Percentiles rank a stretch among this genome's conserved stretches.
phyloP scores from a whole-genome alignment of 2,888 invertebrate genomes.

The Serrognathus titanus region DNA sequence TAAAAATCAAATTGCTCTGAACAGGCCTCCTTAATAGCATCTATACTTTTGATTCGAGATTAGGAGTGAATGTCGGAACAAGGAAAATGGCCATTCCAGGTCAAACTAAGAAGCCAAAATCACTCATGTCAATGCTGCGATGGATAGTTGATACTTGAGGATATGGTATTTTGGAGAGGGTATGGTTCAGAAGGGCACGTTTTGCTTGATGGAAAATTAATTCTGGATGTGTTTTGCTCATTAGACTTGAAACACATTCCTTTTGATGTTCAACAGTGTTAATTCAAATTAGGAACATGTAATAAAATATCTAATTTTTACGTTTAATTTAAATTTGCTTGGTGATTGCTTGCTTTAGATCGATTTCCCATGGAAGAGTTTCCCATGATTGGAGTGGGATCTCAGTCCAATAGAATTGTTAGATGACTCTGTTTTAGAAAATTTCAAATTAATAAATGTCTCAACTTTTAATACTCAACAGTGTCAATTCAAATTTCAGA shows the following conservation, averaged over 20 bases:
- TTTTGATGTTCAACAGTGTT: slow-evolving; percentile 35
- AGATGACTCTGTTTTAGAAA: slow-evolving; percentile 19
- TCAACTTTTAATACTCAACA: no score
- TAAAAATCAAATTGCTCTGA: no score
- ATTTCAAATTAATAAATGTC: slow-evolving; percentile 31
- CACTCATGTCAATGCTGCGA: slow-evolving; percentile 25
- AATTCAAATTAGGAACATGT: slow-evolving; percentile 38
- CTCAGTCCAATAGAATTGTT: slow-evolving; percentile 22
- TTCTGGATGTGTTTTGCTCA: slow-evolving; percentile 27
- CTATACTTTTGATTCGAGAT: slow-evolving; percentile 33
- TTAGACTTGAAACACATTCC: slow-evolving; percentile 31
- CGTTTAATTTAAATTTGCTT: slow-evolving; percentile 1
- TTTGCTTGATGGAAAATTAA: slow-evolving; percentile 32
- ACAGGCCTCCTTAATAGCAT: no score
- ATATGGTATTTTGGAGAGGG: slow-evolving; percentile 37
- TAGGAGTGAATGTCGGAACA: slow-evolving; percentile 32
- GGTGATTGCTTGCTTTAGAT: slow-evolving; percentile 27
- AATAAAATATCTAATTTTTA: slow-evolving; percentile 18
- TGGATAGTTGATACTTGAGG: slow-evolving; percentile 23
- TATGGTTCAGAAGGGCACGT: slow-evolving; percentile 33
- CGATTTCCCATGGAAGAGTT: slow-evolving; percentile 37
- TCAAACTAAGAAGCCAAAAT: slow-evolving; percentile 33
- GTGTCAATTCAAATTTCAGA: no score
- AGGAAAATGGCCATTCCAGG: slow-evolving; percentile 33
- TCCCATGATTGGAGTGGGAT: slow-evolving; percentile 30